Base-by-base conservation (phyloP, 2,888 invertebrate genomes). In the Magallana nippona region DNA sequence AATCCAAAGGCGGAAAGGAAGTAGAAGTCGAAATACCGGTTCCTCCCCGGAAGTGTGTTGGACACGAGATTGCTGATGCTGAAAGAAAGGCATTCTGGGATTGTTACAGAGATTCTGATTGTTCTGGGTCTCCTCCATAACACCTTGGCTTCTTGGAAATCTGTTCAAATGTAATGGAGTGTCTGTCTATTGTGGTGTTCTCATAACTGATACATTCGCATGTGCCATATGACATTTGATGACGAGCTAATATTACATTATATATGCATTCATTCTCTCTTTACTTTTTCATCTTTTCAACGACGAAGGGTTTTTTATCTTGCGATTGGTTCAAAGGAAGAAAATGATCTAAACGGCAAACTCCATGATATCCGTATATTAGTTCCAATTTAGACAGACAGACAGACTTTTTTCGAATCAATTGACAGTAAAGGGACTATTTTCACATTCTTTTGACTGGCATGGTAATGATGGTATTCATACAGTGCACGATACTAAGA, bases 11-110 rank as follows among this genome's bases (percentile, higher is more conserved):
- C 44, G 55, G 77, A 60, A 63, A 80, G 11, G 22, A 44, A 2
- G 79, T 77, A n/a, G 80, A 80, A 44, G 82, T 56, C 55, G 19
- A 22, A 19, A 82, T 81, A 1, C 2, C 63, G 15, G 63, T 71
- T 71, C 85, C 85, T n/a, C 78, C 60, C 2, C 62, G 85, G 57
- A 79, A 17, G 17, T 85, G 85, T 77, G 55, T 79, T n/a, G 63
- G 82, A 17, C 55, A 60, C 57, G 79, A 58, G 17, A 79, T 83
- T 15, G 79, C 71, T 19, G 22, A n/a, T 15, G 83, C 85, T n/a
- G 83, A 80, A 57, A 80, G 80, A 27, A 58, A 58, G 17, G 80
- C 80, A 32, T 80, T 80, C 58, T 80, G 80, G 80, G 80, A 80
- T 80, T 80, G 80, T 27, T 80, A 57, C 27, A 58, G 15, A 57